A percentile compares a stretch with the other conserved stretches of the same genome.
Evolutionary conservation across 2,888 invertebrate genomes (phyloP).

Genomic region (Prionchulus punctatus): DNA sequence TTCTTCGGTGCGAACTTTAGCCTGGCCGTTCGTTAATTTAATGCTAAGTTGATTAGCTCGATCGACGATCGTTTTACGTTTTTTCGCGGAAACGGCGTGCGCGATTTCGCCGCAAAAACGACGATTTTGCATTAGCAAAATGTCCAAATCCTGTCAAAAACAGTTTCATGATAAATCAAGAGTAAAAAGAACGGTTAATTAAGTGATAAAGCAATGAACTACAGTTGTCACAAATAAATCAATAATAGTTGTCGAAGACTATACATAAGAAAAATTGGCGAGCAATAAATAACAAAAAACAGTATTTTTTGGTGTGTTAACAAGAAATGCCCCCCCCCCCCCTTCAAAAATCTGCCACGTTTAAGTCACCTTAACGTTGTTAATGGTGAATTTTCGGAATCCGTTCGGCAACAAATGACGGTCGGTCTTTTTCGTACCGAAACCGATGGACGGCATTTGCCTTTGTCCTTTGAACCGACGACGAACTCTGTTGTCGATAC

Average conservation of each 20-base stretch:
- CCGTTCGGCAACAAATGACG: constrained; percentile 94
- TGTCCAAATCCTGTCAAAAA: constrained; percentile 89
- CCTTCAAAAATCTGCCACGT: too few relatives aligned
- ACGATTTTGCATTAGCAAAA: constrained; percentile 95
- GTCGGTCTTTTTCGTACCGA: constrained; percentile 82
- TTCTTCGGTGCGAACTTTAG: constrained; percentile 91
- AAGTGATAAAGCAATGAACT: too few relatives aligned
- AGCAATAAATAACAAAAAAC: background rate
- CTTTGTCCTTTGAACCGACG: constrained; percentile 98
- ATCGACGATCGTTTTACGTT: constrained; percentile 85
- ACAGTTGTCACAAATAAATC: too few relatives aligned
- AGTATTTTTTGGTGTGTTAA: constrained; percentile 2
- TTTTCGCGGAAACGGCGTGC: constrained; percentile 91
- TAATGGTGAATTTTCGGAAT: constrained; percentile 82
- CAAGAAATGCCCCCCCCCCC: background rate
- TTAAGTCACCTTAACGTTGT: constrained; percentile 66
- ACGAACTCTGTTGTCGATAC: constrained; percentile 99
- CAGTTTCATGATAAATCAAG: too few relatives aligned
- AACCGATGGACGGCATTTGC: constrained; percentile 98
- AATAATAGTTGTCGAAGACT: too few relatives aligned
- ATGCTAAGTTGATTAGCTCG: constrained; percentile 88
- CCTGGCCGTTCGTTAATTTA: constrained; percentile 84
- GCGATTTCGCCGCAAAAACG: constrained; percentile 95
- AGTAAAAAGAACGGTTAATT: too few relatives aligned
- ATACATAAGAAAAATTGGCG: too few relatives aligned